Percentiles rank a stretch among this genome's conserved stretches.
Conservation (phyloP, 2,113 vertebrate genomes). For the Oreotrochilus melanogaster region DNA sequence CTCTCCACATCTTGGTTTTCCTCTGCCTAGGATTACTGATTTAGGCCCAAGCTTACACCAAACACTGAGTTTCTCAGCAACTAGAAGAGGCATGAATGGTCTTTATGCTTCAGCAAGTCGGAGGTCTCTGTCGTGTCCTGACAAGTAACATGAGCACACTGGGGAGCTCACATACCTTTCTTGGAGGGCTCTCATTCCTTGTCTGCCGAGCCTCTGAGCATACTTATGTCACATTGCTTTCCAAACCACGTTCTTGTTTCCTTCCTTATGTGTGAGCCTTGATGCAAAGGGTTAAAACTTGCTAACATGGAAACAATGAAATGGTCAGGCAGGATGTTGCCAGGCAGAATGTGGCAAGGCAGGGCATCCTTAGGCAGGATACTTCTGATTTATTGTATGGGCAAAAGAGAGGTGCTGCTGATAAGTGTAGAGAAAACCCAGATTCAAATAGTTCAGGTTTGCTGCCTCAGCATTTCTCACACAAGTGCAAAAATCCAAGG, state of each 20-base stretch:
- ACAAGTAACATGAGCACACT: rapidly evolving
- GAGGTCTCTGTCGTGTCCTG: background rate
- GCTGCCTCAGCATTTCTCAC: no score
- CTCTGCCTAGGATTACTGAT: background rate
- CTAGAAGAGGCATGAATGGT: background rate
- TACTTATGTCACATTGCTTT: background rate
- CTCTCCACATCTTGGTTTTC: background rate
- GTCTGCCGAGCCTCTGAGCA: background rate
- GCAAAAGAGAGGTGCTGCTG: no score
- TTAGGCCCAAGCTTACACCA: background rate
- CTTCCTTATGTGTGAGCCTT: rapidly evolving
- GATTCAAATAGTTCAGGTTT: no score
- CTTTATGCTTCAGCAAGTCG: background rate
- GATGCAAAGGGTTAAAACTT: no score
- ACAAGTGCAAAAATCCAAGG: no score
- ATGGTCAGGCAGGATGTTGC: no score
- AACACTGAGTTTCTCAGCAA: background rate
- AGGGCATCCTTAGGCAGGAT: no score
- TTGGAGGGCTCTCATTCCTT: background rate
- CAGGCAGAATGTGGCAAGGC: no score
- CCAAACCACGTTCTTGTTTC: rapidly evolving
- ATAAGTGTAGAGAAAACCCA: no score
- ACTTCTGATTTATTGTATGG: no score
- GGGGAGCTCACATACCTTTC: background rate
- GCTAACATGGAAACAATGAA: no score